A percentile compares a stretch with the other conserved stretches of the same genome.
Conservation (phyloP, 2,113 vertebrate species). For the Platysternon megacephalum region DNA sequence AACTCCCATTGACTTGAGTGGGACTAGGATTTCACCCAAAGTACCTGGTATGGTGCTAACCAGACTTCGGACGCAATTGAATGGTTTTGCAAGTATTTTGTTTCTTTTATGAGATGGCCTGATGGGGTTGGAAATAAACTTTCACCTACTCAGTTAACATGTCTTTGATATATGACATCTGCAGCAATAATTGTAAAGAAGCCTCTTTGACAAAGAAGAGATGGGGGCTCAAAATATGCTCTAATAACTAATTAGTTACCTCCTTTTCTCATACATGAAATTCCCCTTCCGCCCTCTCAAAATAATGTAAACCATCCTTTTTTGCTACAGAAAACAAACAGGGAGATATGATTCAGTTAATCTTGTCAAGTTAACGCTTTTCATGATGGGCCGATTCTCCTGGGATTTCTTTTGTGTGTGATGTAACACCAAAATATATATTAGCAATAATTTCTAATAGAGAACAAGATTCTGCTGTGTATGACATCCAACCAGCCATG, state of each 20-base stretch:
- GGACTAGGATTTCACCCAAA: not conserved
- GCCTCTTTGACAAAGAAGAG: not conserved
- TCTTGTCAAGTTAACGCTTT: slow-evolving; percentile 35
- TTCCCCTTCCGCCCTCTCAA: not conserved
- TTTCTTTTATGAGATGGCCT: not conserved
- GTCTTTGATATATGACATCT: slow-evolving; percentile 17
- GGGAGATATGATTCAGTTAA: slow-evolving; percentile 22
- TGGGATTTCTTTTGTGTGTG: slow-evolving; percentile 51
- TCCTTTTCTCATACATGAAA: not conserved
- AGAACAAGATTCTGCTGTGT: slow-evolving; percentile 73
- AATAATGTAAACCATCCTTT: not conserved
- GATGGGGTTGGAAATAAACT: not conserved
- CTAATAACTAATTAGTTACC: not conserved
- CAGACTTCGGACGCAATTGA: not conserved
- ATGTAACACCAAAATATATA: slow-evolving; percentile 65
- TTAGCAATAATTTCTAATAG: slow-evolving; percentile 65
- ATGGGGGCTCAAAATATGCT: not conserved
- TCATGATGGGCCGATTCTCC: slow-evolving; percentile 43
- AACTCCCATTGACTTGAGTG: not conserved
- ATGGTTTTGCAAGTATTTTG: not conserved
- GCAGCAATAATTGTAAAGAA: not conserved
- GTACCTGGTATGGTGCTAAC: not conserved
- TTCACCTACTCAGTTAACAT: not conserved
- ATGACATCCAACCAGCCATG: slow-evolving; percentile 77
- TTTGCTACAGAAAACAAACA: not conserved